Evolutionary conservation across 1,140 invertebrate genomes (phyloP), one percentile per base, ranked within the genome.

Genomic region (Drosophila santomea): DNA sequence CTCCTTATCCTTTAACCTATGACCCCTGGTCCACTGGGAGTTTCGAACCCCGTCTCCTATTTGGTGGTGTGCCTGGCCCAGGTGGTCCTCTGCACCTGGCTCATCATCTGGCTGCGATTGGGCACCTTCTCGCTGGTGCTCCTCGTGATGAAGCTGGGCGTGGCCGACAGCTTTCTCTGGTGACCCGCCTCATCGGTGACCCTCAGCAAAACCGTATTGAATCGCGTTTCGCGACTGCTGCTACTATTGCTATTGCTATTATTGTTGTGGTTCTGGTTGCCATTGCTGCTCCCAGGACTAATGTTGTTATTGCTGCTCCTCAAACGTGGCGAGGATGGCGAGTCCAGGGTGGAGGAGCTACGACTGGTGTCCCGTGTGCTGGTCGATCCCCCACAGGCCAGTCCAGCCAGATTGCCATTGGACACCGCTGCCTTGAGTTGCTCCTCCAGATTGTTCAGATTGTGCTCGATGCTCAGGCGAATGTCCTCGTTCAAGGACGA

Each of bases 51-150:
- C 32, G 2, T 7, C n/a, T 60, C 66, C 78, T 95, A 97, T 93
- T 97, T 97, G 14, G 96, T 97, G 1, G 97, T 97, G 84, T 97
- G 97, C 78, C 97, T 93, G 1, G 96, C 96, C 96, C 97, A 97
- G 36, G 95, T 94, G 0, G 95, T 95, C 58, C 96, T 93, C 80
- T 96, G 95, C 58, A 97, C 94, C 79, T 97, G 96, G n/a, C 95
- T 95, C 95, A 97, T 96, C 74, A 97, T 93, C 89, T 97, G 96
- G 89, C 95, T 97, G 41, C 96, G 94, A 78, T 96, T 96, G 2
- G 96, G 96, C 47, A 97, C 95, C 92, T 96, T 96, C 69, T 97
- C 96, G 93, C 96, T 97, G 3, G 97, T 97, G 6, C 96, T 96
- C 45, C 97, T 94, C 1, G 96, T 96, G 51, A 97, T 97, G 14